Conservation (phyloP, 1,140 invertebrate species). For the Medauroidea extradentata region DNA sequence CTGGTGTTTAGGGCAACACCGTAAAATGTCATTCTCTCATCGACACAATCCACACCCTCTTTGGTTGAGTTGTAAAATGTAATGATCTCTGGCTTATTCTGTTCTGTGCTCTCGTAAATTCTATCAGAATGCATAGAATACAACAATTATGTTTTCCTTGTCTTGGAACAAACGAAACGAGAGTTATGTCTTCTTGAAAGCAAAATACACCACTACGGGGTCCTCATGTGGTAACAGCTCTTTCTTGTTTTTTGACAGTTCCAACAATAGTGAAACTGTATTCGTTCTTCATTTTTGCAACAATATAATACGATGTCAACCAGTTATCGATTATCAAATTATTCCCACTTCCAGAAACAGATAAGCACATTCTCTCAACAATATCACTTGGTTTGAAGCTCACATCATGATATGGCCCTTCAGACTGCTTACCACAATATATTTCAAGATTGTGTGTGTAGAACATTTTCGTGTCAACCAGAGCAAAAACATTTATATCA, state of each 20-base stretch:
- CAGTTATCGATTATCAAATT: constrained; percentile 37
- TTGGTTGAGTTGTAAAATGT: constrained; percentile 42
- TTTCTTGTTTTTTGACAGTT: constrained; percentile 38
- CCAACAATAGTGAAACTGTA: constrained; percentile 23
- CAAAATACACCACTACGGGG: constrained; percentile 24
- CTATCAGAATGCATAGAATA: constrained; percentile 23
- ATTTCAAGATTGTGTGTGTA: constrained; percentile 48
- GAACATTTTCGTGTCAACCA: constrained; percentile 44
- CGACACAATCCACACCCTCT: constrained; percentile 39
- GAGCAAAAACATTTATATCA: constrained; percentile 37
- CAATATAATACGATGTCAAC: constrained; percentile 32
- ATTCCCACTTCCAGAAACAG: constrained; percentile 39
- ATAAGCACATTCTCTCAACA: constrained; percentile 39
- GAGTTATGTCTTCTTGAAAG: constrained; percentile 23
- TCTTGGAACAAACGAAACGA: constrained; percentile 31
- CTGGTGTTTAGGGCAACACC: constrained; percentile 18
- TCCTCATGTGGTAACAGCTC: constrained; percentile 7
- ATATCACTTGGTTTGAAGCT: constrained; percentile 36
- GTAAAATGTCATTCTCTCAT: constrained; percentile 30
- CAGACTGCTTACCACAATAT: constrained; percentile 41
- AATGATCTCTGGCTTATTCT: constrained; percentile 38
- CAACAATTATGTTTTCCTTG: constrained; percentile 24
- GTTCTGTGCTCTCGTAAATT: constrained; percentile 20
- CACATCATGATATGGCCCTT: constrained; percentile 26
- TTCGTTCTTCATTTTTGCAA: constrained; percentile 22